Percentiles rank a stretch among this genome's conserved stretches.
Evolutionary conservation across 2,888 invertebrate genomes (phyloP).

Genomic region (Gerris lacustris): DNA sequence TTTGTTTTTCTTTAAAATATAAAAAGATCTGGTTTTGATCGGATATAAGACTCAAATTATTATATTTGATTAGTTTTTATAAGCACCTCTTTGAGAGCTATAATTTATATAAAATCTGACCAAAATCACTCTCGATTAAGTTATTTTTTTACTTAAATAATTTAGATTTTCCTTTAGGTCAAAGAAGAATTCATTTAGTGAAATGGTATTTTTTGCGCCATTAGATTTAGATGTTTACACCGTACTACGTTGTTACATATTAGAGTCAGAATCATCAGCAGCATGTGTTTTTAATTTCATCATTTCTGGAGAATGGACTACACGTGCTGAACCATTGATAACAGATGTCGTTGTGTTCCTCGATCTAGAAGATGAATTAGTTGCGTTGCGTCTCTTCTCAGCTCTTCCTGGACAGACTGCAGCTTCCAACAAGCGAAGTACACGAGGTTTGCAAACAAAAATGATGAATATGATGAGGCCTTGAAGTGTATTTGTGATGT

Average conservation of each 20-base stretch:
- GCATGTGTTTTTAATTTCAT: background rate
- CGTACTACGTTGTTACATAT: background rate
- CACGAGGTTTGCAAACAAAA: slow-evolving; percentile 59
- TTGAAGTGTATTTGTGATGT: slow-evolving; percentile 54
- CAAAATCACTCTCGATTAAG: no score
- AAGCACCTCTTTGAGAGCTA: no score
- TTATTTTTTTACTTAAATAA: no score
- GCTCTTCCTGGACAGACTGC: slow-evolving; percentile 19
- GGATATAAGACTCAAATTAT: no score
- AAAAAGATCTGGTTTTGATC: no score
- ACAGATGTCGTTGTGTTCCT: background rate
- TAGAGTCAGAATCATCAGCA: background rate
- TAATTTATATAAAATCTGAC: no score
- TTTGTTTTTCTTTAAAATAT: no score
- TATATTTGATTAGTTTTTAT: no score
- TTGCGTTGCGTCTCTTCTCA: background rate
- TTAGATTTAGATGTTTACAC: no score
- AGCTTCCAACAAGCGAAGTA: slow-evolving; percentile 43
- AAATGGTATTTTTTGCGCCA: no score
- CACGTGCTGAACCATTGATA: background rate
- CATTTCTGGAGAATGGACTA: background rate
- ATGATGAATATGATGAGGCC: slow-evolving; percentile 59
- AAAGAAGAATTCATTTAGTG: no score
- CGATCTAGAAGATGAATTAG: background rate
- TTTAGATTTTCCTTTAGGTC: no score